Percentiles rank a stretch among this genome's conserved stretches.
phyloP scores from a whole-genome alignment of 2,888 invertebrate species.

The Drosophila sordidula region DNA sequence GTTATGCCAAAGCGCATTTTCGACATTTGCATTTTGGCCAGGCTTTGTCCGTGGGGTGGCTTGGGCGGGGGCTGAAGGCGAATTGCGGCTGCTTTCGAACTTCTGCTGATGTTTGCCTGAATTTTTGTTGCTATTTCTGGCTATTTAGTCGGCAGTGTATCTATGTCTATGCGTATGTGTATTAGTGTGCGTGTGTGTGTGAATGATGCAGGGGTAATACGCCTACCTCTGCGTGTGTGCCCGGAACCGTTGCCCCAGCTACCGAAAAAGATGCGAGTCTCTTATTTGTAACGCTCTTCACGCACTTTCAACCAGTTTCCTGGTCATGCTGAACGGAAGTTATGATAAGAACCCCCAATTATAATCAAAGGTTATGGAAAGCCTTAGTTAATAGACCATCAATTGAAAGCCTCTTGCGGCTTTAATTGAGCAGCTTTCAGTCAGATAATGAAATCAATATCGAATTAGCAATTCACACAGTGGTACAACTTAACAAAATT shows the following conservation, averaged over 20 bases:
- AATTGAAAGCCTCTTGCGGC: constrained; percentile 17
- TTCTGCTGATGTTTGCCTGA: constrained; percentile 72
- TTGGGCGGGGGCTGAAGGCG: background rate
- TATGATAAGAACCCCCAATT: constrained; percentile 23
- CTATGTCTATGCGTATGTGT: constrained; percentile 10
- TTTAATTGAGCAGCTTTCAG: background rate
- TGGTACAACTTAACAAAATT: too few relatives aligned
- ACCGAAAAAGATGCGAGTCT: constrained; percentile 19
- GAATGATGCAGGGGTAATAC: constrained; percentile 30
- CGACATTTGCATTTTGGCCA: constrained; percentile 67
- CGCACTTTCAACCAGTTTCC: constrained; percentile 46
- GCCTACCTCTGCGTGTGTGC: constrained; percentile 15
- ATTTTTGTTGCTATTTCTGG: constrained; percentile 69
- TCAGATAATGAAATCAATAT: background rate
- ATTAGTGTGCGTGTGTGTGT: constrained; percentile 15
- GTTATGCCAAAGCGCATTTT: constrained; percentile 73
- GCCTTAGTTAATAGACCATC: constrained; percentile 33
- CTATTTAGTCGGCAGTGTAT: constrained; percentile 34
- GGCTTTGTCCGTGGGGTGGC: constrained; percentile 35
- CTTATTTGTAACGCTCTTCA: constrained; percentile 54
- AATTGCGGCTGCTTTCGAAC: constrained; percentile 45
- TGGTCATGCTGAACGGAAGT: constrained; percentile 11
- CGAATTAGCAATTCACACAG: background rate
- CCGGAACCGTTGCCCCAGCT: constrained; percentile 15
- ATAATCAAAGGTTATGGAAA: constrained; percentile 26